These are phyloP conservation scores for Drosophila parvula DNA, from an alignment of 1,140 invertebrate species.

Conservation along the genomic window DNA sequence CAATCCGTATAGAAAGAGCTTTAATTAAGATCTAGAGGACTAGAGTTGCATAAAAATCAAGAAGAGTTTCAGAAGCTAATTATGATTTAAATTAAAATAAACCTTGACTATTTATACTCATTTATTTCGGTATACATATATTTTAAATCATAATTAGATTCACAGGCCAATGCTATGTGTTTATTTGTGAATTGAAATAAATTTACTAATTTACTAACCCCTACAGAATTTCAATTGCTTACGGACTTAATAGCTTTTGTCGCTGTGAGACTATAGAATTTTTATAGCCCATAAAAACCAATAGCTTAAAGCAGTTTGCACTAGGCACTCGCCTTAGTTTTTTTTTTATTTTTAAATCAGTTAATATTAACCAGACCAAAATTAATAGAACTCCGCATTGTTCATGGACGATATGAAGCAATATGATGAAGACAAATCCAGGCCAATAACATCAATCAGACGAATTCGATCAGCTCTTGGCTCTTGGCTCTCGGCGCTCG, in stretches of 20 bases:
- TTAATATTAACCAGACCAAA: background rate
- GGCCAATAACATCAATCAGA: slow-evolving; percentile 47
- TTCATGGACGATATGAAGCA: slow-evolving; percentile 2
- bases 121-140: background rate
- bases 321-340: background rate
- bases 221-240: slow-evolving; percentile 1
- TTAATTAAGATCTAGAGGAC: background rate
- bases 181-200: slow-evolving; percentile 1
- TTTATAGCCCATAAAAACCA: slow-evolving; percentile 20
- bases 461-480: background rate
- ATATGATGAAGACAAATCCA: slow-evolving; percentile 29
- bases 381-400: slow-evolving; percentile 1
- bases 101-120: background rate
- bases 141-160: background rate
- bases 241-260: background rate
- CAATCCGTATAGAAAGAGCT: background rate
- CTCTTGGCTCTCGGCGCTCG: background rate
- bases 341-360: too few relatives aligned
- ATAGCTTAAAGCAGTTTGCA: background rate
- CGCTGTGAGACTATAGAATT: slow-evolving; percentile 7
- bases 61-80: background rate
- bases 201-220: slow-evolving; percentile 2
- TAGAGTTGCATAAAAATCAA: background rate
- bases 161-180: background rate
- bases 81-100: background rate